Evolutionary conservation across 1,140 invertebrate genomes (phyloP).

Genomic region (Drosophila navojoa): DNA sequence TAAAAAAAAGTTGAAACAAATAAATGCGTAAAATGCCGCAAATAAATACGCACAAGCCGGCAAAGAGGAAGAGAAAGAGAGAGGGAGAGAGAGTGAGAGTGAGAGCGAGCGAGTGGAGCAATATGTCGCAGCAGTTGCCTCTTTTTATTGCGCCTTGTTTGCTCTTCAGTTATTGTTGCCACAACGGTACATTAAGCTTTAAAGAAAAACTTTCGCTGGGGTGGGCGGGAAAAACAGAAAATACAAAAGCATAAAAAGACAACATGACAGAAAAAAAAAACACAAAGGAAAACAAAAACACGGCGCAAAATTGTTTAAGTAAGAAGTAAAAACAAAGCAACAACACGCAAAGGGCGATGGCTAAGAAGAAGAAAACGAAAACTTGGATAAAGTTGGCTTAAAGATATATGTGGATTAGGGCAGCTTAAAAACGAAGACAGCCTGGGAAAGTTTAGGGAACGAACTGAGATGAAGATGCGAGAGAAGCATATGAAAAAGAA

Average conservation of each 20-base stretch:
- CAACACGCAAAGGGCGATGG: conserved; percentile 2
- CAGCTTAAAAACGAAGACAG: conserved; percentile 1
- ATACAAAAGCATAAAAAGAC: conserved; percentile 12
- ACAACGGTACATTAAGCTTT: conserved; percentile 80
- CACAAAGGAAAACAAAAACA: conserved; percentile 34
- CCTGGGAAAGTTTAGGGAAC: background rate
- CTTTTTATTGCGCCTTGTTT: conserved; percentile 58
- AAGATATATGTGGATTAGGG: conserved; percentile 20
- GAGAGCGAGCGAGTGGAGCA: conserved; percentile 18
- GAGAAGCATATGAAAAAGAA: background rate
- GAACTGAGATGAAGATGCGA: no score
- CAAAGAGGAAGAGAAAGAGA: background rate
- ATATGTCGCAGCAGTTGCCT: conserved; percentile 77
- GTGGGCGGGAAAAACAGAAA: conserved; percentile 11
- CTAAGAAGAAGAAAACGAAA: background rate
- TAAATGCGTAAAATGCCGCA: conserved; percentile 83
- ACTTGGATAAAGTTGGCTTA: conserved; percentile 37
- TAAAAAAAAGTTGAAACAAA: conserved; percentile 72
- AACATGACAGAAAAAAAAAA: conserved; percentile 27
- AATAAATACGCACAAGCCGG: conserved; percentile 72
- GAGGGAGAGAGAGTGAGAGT: background rate
- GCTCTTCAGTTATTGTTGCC: conserved; percentile 72
- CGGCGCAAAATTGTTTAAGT: conserved; percentile 49
- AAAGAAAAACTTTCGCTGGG: conserved; percentile 50
- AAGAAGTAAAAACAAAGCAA: conserved; percentile 54